phyloP scores from a whole-genome alignment of 2,888 invertebrate species.

The Ennomos fuscantarius region DNA sequence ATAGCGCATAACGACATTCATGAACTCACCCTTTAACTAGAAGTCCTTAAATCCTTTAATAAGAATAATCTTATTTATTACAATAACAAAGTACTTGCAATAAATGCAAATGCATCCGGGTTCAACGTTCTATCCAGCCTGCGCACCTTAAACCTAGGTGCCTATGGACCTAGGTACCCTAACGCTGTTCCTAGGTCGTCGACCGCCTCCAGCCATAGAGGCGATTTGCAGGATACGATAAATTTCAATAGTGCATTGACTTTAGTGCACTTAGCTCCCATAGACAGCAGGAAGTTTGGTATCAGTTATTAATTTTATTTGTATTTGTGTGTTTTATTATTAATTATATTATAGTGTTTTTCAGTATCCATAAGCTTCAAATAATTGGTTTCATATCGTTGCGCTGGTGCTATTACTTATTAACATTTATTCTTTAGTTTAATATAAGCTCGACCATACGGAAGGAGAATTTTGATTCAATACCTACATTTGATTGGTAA shows the following conservation, averaged over 20 bases:
- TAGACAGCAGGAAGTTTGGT: slow-evolving; percentile 52
- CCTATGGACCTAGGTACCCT: slow-evolving; percentile 68
- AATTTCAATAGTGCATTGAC: slow-evolving; percentile 83
- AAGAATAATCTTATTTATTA: slow-evolving; percentile 32
- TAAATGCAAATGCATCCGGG: slow-evolving; percentile 64
- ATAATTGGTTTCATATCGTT: no score
- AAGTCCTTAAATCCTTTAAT: slow-evolving; percentile 1
- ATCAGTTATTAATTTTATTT: slow-evolving; percentile 25
- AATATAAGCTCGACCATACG: no score
- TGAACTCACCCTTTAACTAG: background rate
- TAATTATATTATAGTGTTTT: background rate
- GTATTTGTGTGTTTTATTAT: slow-evolving; percentile 13
- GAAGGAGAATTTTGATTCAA: no score
- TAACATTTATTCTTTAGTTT: no score
- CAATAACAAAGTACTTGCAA: slow-evolving; percentile 40
- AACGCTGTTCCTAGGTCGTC: slow-evolving; percentile 74
- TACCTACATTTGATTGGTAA: no score
- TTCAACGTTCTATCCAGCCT: slow-evolving; percentile 67
- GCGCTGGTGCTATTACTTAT: no score
- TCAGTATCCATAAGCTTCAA: no score
- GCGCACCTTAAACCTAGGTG: slow-evolving; percentile 59
- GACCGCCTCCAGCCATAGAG: slow-evolving; percentile 69
- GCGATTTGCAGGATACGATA: slow-evolving; percentile 81
- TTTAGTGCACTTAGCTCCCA: slow-evolving; percentile 56
- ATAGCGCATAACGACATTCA: background rate